These are phyloP conservation scores for Morus bassanus DNA, from an alignment of 2,797 vertebrate species.

Conservation along the genomic window DNA sequence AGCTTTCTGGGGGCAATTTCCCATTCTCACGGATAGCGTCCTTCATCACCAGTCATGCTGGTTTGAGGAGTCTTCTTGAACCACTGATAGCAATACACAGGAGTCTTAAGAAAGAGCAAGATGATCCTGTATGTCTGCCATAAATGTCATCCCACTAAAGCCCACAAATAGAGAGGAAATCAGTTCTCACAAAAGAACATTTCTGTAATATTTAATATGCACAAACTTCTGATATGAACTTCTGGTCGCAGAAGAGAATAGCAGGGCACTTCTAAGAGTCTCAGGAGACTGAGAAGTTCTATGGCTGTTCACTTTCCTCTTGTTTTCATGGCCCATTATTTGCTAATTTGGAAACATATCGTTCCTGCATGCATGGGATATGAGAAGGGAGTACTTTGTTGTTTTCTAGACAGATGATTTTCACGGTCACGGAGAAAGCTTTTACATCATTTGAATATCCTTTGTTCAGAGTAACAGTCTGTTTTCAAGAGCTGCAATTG, in stretches of 20 bases:
- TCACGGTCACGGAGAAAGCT: background rate
- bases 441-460: background rate
- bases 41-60: background rate
- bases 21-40: background rate
- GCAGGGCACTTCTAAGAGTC: accelerated
- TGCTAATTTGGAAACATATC: background rate
- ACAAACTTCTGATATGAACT: background rate
- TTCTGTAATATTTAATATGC: background rate
- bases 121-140: background rate
- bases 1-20: background rate
- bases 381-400: background rate
- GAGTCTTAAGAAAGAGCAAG: background rate
- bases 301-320: background rate
- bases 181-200: background rate
- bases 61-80: background rate
- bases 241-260: background rate
- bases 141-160: background rate
- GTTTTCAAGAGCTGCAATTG: background rate
- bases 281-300: background rate
- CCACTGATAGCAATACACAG: background rate
- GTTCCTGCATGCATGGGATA: background rate
- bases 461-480: background rate
- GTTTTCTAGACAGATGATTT: background rate
- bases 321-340: background rate
- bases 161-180: background rate